Percentiles rank a stretch among this genome's conserved stretches.
Conservation (phyloP, 2,113 vertebrate genomes). For the Ceratotherium simum region DNA sequence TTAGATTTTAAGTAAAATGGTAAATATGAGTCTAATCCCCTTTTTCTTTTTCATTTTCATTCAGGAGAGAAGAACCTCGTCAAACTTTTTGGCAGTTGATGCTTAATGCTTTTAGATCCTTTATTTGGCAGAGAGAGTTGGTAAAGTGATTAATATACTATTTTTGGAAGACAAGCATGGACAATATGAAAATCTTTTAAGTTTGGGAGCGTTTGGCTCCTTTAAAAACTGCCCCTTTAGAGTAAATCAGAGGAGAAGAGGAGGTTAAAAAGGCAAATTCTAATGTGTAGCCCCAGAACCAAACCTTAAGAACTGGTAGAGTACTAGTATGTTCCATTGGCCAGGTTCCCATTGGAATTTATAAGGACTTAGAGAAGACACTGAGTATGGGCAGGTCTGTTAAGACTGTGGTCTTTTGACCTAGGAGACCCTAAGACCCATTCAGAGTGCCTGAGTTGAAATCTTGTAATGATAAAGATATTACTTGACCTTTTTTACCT, state of each 20-base stretch:
- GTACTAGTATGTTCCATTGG: neutral
- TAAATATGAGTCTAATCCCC: neutral
- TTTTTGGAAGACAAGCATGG: neutral
- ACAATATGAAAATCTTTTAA: neutral
- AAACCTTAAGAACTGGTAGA: neutral
- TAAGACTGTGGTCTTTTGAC: neutral
- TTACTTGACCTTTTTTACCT: neutral
- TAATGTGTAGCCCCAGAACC: neutral
- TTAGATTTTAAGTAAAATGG: neutral
- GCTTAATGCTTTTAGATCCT: neutral
- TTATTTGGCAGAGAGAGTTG: neutral
- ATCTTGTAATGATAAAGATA: neutral
- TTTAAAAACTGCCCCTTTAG: neutral
- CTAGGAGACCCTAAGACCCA: neutral
- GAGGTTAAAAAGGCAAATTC: no score
- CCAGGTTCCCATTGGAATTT: neutral
- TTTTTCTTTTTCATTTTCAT: neutral
- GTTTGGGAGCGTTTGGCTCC: neutral
- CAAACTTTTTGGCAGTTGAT: neutral
- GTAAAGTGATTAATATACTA: neutral
- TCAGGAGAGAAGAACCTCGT: constrained; percentile 59
- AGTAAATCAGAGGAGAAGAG: neutral
- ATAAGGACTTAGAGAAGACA: neutral
- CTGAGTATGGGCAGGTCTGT: neutral
- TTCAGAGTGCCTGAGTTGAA: neutral